phyloP scores from a whole-genome alignment of 2,888 invertebrate species.

The Stenotaenia linearis region DNA sequence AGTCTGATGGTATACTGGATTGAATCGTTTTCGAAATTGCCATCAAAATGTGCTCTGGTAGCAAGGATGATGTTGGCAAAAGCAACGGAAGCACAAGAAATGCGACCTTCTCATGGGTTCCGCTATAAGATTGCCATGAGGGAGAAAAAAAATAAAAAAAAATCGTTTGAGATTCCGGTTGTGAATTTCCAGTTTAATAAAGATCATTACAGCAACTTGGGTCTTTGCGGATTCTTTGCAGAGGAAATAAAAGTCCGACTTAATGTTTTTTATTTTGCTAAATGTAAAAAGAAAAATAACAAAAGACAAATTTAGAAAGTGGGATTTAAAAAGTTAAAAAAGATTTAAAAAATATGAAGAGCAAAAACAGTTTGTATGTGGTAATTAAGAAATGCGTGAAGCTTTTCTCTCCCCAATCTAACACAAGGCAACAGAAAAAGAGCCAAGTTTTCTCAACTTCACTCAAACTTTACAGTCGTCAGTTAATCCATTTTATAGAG shows the following conservation, averaged over 20 bases:
- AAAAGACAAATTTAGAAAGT: slow-evolving; percentile 2
- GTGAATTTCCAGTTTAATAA: slow-evolving; percentile 9
- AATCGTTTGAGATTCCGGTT: slow-evolving; percentile 20
- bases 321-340: background rate
- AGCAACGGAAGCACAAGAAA: slow-evolving; percentile 23
- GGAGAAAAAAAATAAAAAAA: background rate
- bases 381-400: background rate
- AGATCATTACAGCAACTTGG: slow-evolving; percentile 17
- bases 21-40: slow-evolving; percentile 18
- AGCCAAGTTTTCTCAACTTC: background rate
- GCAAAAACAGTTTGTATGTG: background rate
- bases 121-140: slow-evolving; percentile 11
- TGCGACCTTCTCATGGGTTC: slow-evolving; percentile 20
- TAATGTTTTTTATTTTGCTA: background rate
- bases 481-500: slow-evolving; percentile 26
- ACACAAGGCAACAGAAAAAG: background rate
- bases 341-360: background rate
- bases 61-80: slow-evolving; percentile 9
- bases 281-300: background rate
- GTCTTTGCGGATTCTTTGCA: background rate
- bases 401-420: background rate
- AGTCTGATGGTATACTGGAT: slow-evolving; percentile 16
- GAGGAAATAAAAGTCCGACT: background rate
- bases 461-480: slow-evolving; percentile 20
- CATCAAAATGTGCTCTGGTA: slow-evolving; percentile 15